Evolutionary conservation across 1,140 invertebrate species (phyloP).

Genomic region (Drosophila serrata): DNA sequence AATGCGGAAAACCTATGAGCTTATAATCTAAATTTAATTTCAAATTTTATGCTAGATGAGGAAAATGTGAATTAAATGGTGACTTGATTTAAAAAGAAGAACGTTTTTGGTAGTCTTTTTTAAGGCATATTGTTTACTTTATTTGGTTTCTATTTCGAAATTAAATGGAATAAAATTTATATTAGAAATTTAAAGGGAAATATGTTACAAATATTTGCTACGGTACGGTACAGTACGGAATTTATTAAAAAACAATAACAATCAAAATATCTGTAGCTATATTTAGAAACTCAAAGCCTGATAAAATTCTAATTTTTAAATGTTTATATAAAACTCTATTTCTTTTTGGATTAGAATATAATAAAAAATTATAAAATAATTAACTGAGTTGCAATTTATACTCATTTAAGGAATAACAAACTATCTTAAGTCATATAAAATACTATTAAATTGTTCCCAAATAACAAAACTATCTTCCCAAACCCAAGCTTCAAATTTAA

Average conservation of each 20-base stretch:
- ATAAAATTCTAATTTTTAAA: too few species aligned
- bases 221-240: too few species aligned
- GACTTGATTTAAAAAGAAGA: background rate
- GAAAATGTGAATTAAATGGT: background rate
- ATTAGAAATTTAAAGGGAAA: background rate
- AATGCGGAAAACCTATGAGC: conserved; percentile 4
- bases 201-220: background rate
- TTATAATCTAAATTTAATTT: conserved; percentile 10
- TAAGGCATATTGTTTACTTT: background rate
- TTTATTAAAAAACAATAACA: background rate
- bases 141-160: background rate
- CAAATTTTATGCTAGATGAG: background rate
- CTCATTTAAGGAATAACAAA: background rate
- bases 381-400: background rate
- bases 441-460: too few species aligned
- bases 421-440: too few species aligned
- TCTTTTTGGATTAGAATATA: too few species aligned
- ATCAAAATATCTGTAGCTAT: background rate
- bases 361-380: too few species aligned
- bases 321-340: too few species aligned
- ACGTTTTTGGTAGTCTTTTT: background rate
- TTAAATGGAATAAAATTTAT: background rate
- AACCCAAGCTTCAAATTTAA: background rate
- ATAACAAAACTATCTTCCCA: too few species aligned
- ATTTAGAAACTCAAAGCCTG: too few species aligned